Evolutionary conservation across 2,888 invertebrate species (phyloP).

Genomic region (Noctua fimbriata): DNA sequence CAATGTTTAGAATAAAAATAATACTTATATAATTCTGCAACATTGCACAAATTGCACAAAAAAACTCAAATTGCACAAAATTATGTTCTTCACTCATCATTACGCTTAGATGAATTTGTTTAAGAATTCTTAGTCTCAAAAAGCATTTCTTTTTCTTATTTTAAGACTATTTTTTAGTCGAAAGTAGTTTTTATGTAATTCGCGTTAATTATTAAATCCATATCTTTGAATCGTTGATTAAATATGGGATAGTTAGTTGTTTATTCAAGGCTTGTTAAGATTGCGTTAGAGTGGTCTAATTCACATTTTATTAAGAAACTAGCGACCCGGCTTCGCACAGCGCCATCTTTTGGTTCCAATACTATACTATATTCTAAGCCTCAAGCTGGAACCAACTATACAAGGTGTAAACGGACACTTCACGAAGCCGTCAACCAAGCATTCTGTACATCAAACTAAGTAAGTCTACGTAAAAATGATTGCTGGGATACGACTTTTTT

Average conservation of each 20-base stretch:
- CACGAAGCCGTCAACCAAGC: not conserved
- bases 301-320: not conserved
- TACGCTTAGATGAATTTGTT: constrained; percentile 52
- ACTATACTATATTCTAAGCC: not conserved
- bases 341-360: not conserved
- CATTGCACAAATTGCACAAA: constrained; percentile 42
- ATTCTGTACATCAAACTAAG: not conserved
- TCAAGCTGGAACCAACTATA: not conserved
- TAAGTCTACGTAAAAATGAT: not conserved
- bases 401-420: not conserved
- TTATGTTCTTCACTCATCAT: constrained; percentile 48
- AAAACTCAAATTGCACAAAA: constrained; percentile 35
- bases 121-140: constrained; percentile 33
- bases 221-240: constrained; percentile 62
- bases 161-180: constrained; percentile 43
- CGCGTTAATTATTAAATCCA: constrained; percentile 62
- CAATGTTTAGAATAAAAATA: constrained; percentile 13
- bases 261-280: constrained; percentile 16
- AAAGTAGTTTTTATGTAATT: constrained; percentile 52
- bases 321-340: not conserved
- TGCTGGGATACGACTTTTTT: not conserved
- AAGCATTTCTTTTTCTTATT: constrained; percentile 50
- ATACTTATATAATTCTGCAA: not conserved
- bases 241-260: constrained; percentile 37
- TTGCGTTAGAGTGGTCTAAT: not conserved